A percentile compares a stretch with the other conserved stretches of the same genome.
These are phyloP conservation scores for Prionailurus bengalensis DNA, from an alignment of 2,113 vertebrate species.

Conservation along the genomic window DNA sequence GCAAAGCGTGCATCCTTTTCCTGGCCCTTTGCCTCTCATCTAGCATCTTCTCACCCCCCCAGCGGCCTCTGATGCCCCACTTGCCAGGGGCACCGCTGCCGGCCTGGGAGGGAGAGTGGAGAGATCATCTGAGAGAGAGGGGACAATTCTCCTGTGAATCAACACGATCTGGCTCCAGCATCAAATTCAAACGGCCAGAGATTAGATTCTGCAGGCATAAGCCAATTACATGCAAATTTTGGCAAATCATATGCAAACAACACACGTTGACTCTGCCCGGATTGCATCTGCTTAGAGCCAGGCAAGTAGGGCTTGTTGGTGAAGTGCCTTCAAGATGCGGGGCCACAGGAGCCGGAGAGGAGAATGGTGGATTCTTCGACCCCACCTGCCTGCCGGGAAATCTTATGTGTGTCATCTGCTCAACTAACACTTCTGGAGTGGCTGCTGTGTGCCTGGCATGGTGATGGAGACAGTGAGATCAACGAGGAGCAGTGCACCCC, in stretches of 20 bases:
- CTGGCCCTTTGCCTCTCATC: neutral
- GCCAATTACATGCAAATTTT: conserved; percentile 51
- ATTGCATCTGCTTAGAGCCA: neutral
- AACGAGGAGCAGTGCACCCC: neutral
- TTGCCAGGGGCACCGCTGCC: neutral
- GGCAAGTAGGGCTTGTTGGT: neutral
- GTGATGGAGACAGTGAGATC: neutral
- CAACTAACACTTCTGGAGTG: neutral
- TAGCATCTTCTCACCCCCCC: neutral
- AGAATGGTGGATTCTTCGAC: neutral
- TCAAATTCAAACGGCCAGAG: conserved; percentile 47
- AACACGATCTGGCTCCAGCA: neutral
- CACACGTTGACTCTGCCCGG: neutral
- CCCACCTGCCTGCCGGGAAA: neutral
- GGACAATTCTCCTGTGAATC: neutral
- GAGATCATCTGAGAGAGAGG: neutral
- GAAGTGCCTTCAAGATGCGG: neutral
- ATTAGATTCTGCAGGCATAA: conserved; percentile 38
- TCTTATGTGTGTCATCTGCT: neutral
- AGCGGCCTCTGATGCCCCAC: neutral
- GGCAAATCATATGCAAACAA: conserved; percentile 46
- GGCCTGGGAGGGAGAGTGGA: neutral
- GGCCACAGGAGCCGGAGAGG: neutral
- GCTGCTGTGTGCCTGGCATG: neutral
- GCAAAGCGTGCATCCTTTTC: neutral